Conservation (phyloP, 2,888 invertebrate genomes). For the Schizotus pectinicornis region DNA sequence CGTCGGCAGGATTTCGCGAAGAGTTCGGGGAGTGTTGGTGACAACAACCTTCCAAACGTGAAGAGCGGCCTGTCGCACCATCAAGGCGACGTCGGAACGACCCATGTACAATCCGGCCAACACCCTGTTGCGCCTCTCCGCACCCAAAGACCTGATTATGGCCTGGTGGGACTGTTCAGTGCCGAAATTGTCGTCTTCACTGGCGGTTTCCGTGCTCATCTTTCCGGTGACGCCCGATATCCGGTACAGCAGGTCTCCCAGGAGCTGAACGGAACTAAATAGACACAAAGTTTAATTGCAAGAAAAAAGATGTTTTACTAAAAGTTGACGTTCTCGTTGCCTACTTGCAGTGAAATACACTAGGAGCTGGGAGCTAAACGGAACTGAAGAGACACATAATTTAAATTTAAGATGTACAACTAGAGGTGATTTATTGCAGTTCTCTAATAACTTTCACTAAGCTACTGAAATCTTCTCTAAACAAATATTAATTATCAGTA, state of each 20-base stretch:
- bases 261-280: conserved; percentile 87
- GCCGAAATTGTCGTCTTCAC: conserved; percentile 99
- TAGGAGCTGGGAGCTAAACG: too few relatives aligned
- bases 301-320: too few relatives aligned
- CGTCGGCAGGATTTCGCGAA: conserved; percentile 94
- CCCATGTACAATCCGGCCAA: conserved; percentile 97
- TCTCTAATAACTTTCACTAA: too few relatives aligned
- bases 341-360: conserved; percentile 47
- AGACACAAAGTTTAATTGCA: conserved; percentile 6
- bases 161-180: conserved; percentile 94
- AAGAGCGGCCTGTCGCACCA: conserved; percentile 96
- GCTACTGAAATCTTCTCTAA: too few relatives aligned
- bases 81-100: conserved; percentile 92
- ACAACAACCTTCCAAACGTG: conserved; percentile 99
- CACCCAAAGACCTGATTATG: conserved; percentile 83
- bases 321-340: too few relatives aligned
- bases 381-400: too few relatives aligned
- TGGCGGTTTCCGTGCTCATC: conserved; percentile 98
- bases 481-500: too few relatives aligned
- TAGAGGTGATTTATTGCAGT: too few relatives aligned
- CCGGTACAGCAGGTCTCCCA: conserved; percentile 94
- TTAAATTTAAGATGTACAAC: too few relatives aligned
- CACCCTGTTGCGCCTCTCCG: conserved; percentile 89
- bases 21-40: conserved; percentile 94
- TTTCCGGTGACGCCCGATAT: conserved; percentile 98